Conservation (phyloP, 2,797 vertebrate genomes). For the Falco peregrinus region DNA sequence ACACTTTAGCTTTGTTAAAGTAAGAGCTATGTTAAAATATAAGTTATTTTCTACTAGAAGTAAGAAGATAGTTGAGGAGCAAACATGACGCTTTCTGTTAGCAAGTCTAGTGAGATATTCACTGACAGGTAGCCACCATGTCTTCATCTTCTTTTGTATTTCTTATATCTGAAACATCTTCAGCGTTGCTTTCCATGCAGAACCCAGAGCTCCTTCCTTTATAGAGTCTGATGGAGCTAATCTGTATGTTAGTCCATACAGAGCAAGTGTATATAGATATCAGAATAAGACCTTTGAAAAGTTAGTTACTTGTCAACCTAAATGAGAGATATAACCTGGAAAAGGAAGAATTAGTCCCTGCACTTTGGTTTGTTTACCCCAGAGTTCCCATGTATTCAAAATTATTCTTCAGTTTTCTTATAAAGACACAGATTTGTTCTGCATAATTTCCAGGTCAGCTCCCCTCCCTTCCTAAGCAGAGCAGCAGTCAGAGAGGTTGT, state of each 20-base stretch:
- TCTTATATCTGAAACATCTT: neutral
- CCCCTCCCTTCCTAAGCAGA: neutral
- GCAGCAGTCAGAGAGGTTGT: fast-evolving
- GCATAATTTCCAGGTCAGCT: neutral
- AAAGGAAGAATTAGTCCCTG: neutral
- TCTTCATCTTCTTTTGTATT: neutral
- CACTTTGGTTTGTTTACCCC: neutral
- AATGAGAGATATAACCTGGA: neutral
- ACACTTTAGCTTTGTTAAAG: neutral
- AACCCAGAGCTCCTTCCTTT: neutral
- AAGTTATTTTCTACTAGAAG: neutral
- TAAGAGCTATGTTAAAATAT: neutral
- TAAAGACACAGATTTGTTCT: neutral
- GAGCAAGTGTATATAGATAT: neutral
- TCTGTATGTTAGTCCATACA: no score
- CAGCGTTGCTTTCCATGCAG: neutral
- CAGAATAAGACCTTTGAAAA: neutral
- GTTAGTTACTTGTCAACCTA: neutral
- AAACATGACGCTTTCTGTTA: neutral
- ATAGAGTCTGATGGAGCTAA: neutral
- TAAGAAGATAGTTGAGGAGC: neutral
- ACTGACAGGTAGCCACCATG: neutral
- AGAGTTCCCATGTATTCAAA: neutral
- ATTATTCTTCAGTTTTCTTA: neutral
- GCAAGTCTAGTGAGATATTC: neutral